Conservation (phyloP, 2,888 invertebrate species). For the Candidula unifasciata region DNA sequence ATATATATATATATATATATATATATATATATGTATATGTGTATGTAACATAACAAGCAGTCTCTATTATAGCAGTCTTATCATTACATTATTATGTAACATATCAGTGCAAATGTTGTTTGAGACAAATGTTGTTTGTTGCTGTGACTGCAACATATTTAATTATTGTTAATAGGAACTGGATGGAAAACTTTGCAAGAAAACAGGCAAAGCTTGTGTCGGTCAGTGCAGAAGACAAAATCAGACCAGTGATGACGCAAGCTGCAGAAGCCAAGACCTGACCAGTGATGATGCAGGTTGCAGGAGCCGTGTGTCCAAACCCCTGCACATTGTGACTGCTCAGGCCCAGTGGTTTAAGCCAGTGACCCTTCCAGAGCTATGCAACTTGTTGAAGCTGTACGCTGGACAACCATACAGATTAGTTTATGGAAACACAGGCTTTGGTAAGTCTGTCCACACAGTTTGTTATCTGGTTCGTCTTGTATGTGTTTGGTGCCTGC, state of each 20-base stretch:
- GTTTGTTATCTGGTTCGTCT: neutral
- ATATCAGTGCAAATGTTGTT: too few species aligned
- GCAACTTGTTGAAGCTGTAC: slow-evolving; percentile 57
- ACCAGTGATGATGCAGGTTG: neutral
- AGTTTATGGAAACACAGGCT: slow-evolving; percentile 87
- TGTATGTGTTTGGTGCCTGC: neutral
- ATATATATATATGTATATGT: too few species aligned
- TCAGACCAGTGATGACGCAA: neutral
- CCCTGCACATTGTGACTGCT: slow-evolving; percentile 58
- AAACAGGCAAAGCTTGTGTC: slow-evolving; percentile 62
- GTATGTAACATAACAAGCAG: too few species aligned
- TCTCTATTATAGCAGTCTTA: too few species aligned
- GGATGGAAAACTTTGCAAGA: slow-evolving; percentile 60
- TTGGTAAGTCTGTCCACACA: slow-evolving; percentile 80
- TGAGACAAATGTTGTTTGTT: too few species aligned
- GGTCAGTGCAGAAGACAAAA: slow-evolving; percentile 57
- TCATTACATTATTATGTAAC: too few species aligned
- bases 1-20: too few species aligned
- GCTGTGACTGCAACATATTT: neutral
- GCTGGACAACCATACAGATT: slow-evolving; percentile 76
- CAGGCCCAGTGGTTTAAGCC: slow-evolving; percentile 66
- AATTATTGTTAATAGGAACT: slow-evolving; percentile 59
- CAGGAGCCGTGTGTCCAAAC: neutral
- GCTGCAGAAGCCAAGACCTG: neutral
- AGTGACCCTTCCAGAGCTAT: slow-evolving; percentile 59